Evolutionary conservation across 2,113 vertebrate genomes (phyloP).

Genomic region (Alouatta palliata): DNA sequence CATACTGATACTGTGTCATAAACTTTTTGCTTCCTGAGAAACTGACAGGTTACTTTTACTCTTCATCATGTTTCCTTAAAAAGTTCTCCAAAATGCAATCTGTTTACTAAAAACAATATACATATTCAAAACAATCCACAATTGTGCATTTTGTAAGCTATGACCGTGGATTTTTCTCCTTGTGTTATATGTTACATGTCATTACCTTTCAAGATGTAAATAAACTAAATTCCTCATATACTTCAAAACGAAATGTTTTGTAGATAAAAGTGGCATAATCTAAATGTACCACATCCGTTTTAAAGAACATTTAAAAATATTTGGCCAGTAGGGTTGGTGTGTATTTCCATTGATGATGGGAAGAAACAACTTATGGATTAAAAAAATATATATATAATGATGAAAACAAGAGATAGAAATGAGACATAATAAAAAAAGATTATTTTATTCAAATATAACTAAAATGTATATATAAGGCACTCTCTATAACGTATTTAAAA

Average conservation of each 20-base stretch:
- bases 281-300: background rate
- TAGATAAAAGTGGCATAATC: background rate
- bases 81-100: background rate
- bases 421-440: background rate
- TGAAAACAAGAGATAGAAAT: background rate
- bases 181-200: background rate
- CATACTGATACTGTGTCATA: background rate
- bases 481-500: background rate
- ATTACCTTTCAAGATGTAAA: background rate
- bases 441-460: background rate
- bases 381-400: background rate
- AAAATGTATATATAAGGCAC: background rate
- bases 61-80: background rate
- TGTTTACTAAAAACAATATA: constrained; percentile 10
- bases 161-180: background rate
- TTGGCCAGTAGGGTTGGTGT: background rate
- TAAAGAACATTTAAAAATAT: background rate
- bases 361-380: background rate
- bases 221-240: background rate
- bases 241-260: constrained; percentile 28
- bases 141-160: background rate
- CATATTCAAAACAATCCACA: constrained; percentile 5
- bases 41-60: background rate
- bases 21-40: background rate
- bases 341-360: background rate